A percentile compares a stretch with the other conserved stretches of the same genome.
Conservation (phyloP, 2,113 vertebrate genomes). For the Romanogobio albipinnatus region DNA sequence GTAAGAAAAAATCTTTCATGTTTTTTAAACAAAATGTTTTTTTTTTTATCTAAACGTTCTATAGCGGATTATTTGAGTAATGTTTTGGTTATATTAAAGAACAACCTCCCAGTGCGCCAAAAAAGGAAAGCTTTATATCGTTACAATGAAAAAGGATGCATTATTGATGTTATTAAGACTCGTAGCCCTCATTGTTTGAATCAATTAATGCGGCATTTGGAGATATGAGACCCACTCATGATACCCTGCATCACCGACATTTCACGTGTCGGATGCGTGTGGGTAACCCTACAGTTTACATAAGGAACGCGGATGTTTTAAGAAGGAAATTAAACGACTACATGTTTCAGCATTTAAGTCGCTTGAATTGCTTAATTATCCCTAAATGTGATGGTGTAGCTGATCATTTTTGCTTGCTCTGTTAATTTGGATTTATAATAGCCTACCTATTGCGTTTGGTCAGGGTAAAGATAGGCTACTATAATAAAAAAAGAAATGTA, state of each 20-base stretch:
- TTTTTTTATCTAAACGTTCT: background rate
- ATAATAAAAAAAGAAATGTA: too few relatives aligned
- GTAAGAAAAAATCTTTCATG: background rate
- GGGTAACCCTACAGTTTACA: background rate
- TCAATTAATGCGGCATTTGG: background rate
- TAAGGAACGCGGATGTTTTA: slow-evolving; percentile 1
- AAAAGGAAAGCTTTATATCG: background rate
- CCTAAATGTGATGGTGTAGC: background rate
- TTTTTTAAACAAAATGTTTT: background rate
- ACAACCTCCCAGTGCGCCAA: too few relatives aligned
- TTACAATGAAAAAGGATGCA: background rate
- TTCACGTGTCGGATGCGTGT: slow-evolving; percentile 4
- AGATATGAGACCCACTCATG: background rate
- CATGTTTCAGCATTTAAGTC: background rate
- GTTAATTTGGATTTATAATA: background rate
- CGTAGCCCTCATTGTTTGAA: background rate
- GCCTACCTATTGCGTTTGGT: background rate
- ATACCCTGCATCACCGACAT: background rate
- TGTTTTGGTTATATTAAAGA: background rate
- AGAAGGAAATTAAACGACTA: background rate
- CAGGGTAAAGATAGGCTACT: too few relatives aligned
- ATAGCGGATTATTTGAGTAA: background rate
- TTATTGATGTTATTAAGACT: background rate
- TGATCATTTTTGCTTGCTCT: background rate
- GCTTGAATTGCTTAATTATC: background rate